Evolutionary conservation across 2,888 invertebrate genomes (phyloP), one percentile per base, ranked within the genome.

Genomic region (Lasioglossum zephyrum): DNA sequence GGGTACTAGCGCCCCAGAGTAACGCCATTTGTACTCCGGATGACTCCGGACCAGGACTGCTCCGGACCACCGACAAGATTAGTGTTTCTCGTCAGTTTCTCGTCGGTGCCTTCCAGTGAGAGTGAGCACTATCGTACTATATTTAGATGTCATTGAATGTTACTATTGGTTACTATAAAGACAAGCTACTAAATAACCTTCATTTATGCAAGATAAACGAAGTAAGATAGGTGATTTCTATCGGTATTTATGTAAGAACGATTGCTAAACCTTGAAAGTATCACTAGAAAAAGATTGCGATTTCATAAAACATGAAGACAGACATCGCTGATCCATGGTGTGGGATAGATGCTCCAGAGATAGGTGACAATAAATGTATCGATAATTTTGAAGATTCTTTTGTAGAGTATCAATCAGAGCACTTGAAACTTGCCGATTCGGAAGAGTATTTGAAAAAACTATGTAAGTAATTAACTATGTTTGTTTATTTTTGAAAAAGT

Each of bases 361-460:
- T 22, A 3, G 69, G 11, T 18, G n/a, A 49, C 18, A 47, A 79
- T 16, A 84, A 85, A 31, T 63, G 72, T 26, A 73, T 75, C 41
- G 81, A 88, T 73, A 82, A 81, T 39, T 94, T 94, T 49, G 94
- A 94, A 57, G 94, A 94, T 85, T 93, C 92, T 49, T 94, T 94
- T 72, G 92, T 94, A 11, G 84, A 86, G 16, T 63, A 80, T 72
- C 84, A 87, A 44, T 60, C 74, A 0, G 88, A 92, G 69, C 80
- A 91, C 9, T 82, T 80, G 2, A 92, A 90, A 88, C 94, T 97
- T 79, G 96, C 96, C 0, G 97, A 97, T 92, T 97, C 97, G 2
- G 96, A 96, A 18, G 96, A 96, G 92, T 97, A 97, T 94, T 95
- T 97, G 79, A 96, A 97, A 85, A 95, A 96, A 88, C 96, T 98